Evolutionary conservation across 2,797 vertebrate genomes (phyloP).

Genomic region (Pipistrellus pygmaeus): DNA sequence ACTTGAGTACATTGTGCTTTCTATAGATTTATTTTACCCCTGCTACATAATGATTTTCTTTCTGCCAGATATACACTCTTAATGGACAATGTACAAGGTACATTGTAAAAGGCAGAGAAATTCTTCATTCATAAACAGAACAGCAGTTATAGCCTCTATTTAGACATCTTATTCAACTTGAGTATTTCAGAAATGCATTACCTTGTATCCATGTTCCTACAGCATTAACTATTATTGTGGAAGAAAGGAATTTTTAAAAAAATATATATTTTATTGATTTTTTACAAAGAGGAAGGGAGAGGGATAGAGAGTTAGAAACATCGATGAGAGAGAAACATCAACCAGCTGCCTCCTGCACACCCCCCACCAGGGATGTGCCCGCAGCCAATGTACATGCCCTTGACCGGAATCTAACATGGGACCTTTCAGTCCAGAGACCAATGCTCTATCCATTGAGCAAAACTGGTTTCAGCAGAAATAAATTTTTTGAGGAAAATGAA

Average conservation of each 20-base stretch:
- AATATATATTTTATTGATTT: too few relatives aligned
- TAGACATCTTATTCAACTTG: neutral
- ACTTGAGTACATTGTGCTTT: neutral
- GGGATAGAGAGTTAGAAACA: too few relatives aligned
- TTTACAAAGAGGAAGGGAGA: too few relatives aligned
- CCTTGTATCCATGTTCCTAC: neutral
- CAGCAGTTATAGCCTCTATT: neutral
- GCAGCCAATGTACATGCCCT: too few relatives aligned
- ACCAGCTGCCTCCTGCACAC: too few relatives aligned
- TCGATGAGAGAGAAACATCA: too few relatives aligned
- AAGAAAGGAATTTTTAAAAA: neutral
- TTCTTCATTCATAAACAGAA: slow-evolving; percentile 2
- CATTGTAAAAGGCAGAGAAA: neutral
- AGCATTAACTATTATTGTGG: neutral
- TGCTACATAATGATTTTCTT: neutral
- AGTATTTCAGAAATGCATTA: neutral
- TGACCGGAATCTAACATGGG: too few relatives aligned
- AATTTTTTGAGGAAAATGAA: neutral
- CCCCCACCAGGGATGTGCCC: too few relatives aligned
- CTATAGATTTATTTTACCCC: neutral
- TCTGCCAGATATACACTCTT: neutral
- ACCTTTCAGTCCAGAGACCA: too few relatives aligned
- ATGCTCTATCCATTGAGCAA: too few relatives aligned
- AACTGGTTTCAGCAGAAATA: too few relatives aligned
- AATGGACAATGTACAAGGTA: neutral